Evolutionary conservation across 2,888 invertebrate species (phyloP), one percentile per base, ranked within the genome.

Genomic region (Meliscaeva auricollis): DNA sequence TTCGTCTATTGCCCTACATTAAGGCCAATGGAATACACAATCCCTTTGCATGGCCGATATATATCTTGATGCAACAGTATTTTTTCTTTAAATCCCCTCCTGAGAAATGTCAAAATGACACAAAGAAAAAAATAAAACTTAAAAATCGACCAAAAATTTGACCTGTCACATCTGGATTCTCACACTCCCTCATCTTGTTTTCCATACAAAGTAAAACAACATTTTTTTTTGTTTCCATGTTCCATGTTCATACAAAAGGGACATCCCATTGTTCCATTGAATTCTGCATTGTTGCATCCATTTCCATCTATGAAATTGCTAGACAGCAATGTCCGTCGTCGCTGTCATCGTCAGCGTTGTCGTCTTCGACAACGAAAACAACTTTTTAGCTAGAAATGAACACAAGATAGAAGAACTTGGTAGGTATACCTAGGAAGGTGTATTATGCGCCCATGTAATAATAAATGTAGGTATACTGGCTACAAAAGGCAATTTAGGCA

Each of bases 401-500:
- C 41, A 50, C 35, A 35, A 46, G 30, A 70, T 15, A 30, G 15
- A 11, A n/a, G 13, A 3, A n/a, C n/a, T n/a, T n/a, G n/a, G n/a
- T 54, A 20, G 11, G 52, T 64, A 66, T 26, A n/a, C n/a, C n/a
- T n/a, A 9, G 32, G 50, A 44, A 68, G 32, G 46, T 66, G 66
- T 64, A 7, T 22, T 46, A 35, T 68, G 68, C 13, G 66, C 60
- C n/a, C 22, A 32, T 38, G 20, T 9, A 8, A 50, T 22, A 50
- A 13, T 8, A 50, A 44, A 13, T 11, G 3, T 3, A 54, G 13
- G 26, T 52, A 38, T 9, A 38, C 64, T 26, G 52, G 46, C 54
- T 44, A 54, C 81, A 73, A 81, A 84, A 81, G 85, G 76, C 85
- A 85, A 85, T 85, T 81, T 85, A 81, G 85, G 85, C 81, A 81